phyloP scores from a whole-genome alignment of 2,797 vertebrate species.

The Halcyon chelicuti region DNA sequence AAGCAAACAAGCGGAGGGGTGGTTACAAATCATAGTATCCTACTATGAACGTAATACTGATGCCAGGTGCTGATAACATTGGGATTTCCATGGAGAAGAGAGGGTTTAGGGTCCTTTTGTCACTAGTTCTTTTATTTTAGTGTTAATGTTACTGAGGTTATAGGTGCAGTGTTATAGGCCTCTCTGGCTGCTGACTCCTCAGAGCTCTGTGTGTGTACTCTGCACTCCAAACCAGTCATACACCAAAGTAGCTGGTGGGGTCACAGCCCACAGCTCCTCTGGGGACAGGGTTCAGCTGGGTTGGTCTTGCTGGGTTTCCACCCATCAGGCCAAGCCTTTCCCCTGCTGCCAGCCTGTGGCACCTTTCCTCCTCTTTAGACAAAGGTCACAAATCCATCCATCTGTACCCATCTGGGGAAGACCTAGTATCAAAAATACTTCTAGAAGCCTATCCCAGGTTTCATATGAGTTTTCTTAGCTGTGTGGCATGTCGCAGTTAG shows the following conservation, averaged over 20 bases:
- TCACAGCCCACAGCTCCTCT: background rate
- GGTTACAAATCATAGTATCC: background rate
- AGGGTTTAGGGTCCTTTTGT: background rate
- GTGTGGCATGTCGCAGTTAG: accelerated
- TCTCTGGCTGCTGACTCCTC: background rate
- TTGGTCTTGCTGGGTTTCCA: background rate
- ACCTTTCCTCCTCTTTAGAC: background rate
- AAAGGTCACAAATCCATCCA: background rate
- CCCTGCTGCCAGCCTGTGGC: background rate
- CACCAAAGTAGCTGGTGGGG: background rate
- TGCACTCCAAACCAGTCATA: background rate
- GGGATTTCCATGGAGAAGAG: background rate
- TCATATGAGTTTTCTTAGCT: accelerated
- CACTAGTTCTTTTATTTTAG: background rate
- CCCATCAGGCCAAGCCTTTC: accelerated
- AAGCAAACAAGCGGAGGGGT: background rate
- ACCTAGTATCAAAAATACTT: background rate
- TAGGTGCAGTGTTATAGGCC: background rate
- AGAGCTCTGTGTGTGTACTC: background rate
- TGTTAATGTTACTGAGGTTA: background rate
- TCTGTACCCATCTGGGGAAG: background rate
- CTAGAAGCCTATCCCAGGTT: background rate
- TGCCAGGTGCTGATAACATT: accelerated
- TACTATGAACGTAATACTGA: background rate
- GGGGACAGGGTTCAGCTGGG: background rate